Evolutionary conservation across 2,113 vertebrate species (phyloP).

Genomic region (Passer domesticus): DNA sequence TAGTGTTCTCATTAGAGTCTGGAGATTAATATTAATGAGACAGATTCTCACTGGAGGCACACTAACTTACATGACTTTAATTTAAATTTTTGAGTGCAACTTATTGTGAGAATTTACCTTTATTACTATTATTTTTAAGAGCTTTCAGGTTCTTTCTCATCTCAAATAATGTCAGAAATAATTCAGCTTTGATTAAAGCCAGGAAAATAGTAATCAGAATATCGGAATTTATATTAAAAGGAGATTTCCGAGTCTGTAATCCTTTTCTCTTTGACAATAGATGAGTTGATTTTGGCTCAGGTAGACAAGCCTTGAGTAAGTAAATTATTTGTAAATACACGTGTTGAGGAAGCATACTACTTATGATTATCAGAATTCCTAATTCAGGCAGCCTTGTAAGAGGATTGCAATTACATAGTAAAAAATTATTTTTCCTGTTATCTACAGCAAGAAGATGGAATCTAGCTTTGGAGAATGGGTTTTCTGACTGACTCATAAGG

Average conservation of each 20-base stretch:
- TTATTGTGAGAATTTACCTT: not conserved
- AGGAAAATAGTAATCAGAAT: not conserved
- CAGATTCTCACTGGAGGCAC: slow-evolving; percentile 9
- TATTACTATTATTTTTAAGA: slow-evolving; percentile 8
- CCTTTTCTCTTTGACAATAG: not conserved
- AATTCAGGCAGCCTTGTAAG: not conserved
- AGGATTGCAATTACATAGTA: not conserved
- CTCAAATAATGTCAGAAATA: not conserved
- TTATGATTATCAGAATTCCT: not conserved
- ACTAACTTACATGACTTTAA: slow-evolving; percentile 26
- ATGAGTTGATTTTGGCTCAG: not conserved
- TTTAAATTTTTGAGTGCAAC: slow-evolving; percentile 22
- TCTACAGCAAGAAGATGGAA: not conserved
- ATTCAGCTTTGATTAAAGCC: not conserved
- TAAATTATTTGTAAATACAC: not conserved
- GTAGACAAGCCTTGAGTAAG: not conserved
- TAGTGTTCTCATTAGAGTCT: slow-evolving; percentile 31
- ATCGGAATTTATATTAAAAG: not conserved
- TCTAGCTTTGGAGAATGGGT: not conserved
- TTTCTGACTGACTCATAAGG: not conserved
- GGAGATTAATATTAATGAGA: slow-evolving; percentile 64
- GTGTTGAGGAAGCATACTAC: not conserved
- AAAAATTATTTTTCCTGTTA: slow-evolving; percentile 18
- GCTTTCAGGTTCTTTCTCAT: not conserved
- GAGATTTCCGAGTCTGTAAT: not conserved